Conservation (phyloP, 1,140 invertebrate species). For the Cotesia chilonis region DNA sequence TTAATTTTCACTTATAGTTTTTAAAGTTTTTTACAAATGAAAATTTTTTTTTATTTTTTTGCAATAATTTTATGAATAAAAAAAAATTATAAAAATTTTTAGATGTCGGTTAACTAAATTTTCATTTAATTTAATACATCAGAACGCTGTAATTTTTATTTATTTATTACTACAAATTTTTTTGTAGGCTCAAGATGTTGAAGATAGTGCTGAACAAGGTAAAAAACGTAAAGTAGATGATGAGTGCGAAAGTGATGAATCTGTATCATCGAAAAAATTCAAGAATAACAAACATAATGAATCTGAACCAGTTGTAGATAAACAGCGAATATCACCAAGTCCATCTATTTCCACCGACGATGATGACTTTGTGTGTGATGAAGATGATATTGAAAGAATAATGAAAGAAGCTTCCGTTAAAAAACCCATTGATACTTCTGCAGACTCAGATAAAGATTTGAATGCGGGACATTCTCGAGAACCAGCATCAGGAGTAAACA, state of each 20-base stretch:
- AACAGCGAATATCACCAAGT: constrained; percentile 24
- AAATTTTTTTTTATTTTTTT: neutral
- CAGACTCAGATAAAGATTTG: neutral
- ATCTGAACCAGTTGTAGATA: neutral
- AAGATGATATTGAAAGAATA: constrained; percentile 22
- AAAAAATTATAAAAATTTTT: neutral
- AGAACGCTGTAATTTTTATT: too few species aligned
- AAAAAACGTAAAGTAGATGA: constrained; percentile 31
- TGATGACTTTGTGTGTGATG: constrained; percentile 2
- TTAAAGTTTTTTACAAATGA: neutral
- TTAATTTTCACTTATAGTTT: neutral
- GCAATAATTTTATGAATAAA: neutral
- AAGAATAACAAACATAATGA: constrained; percentile 31
- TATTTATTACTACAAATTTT: neutral
- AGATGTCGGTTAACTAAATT: too few species aligned
- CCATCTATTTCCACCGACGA: constrained; percentile 19
- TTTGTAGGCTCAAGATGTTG: constrained; percentile 33
- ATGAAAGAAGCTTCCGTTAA: neutral
- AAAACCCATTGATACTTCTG: neutral
- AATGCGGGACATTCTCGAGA: neutral
- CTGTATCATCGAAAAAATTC: neutral
- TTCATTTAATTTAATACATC: too few species aligned
- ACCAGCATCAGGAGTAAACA: neutral
- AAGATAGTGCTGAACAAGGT: constrained; percentile 43
- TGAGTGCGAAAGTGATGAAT: neutral